Evolutionary conservation across 2,113 vertebrate species (phyloP), one percentile per base, ranked within the genome.

Genomic region (Galeopterus variegatus): DNA sequence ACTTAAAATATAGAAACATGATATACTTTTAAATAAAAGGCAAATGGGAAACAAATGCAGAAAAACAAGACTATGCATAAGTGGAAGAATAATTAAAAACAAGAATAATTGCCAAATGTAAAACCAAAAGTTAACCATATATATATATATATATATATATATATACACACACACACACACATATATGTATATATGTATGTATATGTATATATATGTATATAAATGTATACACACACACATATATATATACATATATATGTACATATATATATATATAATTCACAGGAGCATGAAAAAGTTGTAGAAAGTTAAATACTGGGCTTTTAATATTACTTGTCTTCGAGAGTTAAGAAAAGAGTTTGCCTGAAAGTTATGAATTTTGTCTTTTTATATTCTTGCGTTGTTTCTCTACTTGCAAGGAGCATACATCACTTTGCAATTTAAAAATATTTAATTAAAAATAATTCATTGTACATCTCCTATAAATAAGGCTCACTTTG

Each of bases 401-500:
- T 56, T 75, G 17, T 73, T 83, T 84, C 56, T 87, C 75, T 87
- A 93, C n/a, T 84, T 93, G 56, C 15, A 88, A 83, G 11, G 2
- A 75, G 11, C 48, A 92, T 52, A 6, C 3, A 83, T 83, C 76
- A 82, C 8, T 93, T 88, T 50, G 1, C 11, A 82, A 88, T 82
- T 90, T 77, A 15, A 88, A 96, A 94, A 67, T 54, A 83, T 52
- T 90, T 88, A 89, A 36, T 93, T 89, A 50, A 95, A 90, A 79
- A 67, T 36, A 85, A 87, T 65, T 21, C 15, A 87, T 72, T 95
- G 48, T 41, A 2, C 23, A 62, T 80, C 67, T 84, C n/a, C 60
- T 93, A 72, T 54, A 96, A 85, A 85, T 88, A 90, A 76, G 24
- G 15, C 11, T 70, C 54, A 50, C 10, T 80, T 52, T 93, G 36